phyloP scores from a whole-genome alignment of 2,888 invertebrate genomes.

The Chromoteleia sp. region DNA sequence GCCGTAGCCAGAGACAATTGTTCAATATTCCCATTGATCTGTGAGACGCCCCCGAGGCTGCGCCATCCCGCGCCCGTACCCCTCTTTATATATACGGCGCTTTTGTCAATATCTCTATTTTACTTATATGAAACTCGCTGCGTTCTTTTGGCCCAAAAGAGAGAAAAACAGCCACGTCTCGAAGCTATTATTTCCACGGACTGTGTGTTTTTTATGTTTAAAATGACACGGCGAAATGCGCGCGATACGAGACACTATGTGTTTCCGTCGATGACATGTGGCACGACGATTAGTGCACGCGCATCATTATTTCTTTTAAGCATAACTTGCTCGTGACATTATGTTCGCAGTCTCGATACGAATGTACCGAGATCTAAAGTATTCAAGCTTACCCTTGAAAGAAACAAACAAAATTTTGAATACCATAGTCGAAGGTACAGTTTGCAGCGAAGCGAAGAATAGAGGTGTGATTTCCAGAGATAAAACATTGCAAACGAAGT shows the following conservation, averaged over 20 bases:
- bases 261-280: slow-evolving; percentile 70
- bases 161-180: slow-evolving; percentile 59
- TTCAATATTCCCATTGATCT: slow-evolving; percentile 85
- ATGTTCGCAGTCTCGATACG: slow-evolving; percentile 45
- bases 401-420: slow-evolving; percentile 49
- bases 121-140: slow-evolving; percentile 82
- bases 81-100: slow-evolving; percentile 73
- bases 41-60: slow-evolving; percentile 78
- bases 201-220: slow-evolving; percentile 71
- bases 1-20: slow-evolving; percentile 84
- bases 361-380: slow-evolving; percentile 15
- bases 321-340: slow-evolving; percentile 45
- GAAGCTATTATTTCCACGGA: slow-evolving; percentile 74
- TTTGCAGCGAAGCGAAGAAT: slow-evolving; percentile 16
- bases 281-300: slow-evolving; percentile 70
- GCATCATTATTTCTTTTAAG: slow-evolving; percentile 70
- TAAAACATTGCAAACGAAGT: neutral
- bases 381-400: slow-evolving; percentile 48
- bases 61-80: slow-evolving; percentile 68
- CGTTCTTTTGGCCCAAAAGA: slow-evolving; percentile 69
- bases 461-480: slow-evolving; percentile 6
- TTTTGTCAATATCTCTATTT: slow-evolving; percentile 84
- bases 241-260: slow-evolving; percentile 56
- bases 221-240: slow-evolving; percentile 70
- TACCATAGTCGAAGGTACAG: slow-evolving; percentile 20